These are phyloP conservation scores for Litocranius walleri DNA, from an alignment of 2,113 vertebrate genomes.

Conservation along the genomic window DNA sequence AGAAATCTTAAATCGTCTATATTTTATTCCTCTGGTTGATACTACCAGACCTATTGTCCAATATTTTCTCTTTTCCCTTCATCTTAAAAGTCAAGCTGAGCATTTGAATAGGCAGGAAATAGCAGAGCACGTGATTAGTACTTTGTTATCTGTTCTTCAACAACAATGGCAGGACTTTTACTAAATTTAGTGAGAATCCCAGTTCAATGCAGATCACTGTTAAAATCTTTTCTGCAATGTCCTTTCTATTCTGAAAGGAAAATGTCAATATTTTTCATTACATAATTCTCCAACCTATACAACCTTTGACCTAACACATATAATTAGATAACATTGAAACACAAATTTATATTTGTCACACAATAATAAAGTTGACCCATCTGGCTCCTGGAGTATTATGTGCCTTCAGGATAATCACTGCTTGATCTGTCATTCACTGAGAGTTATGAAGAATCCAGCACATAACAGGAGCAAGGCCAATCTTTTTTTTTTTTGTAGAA, in stretches of 20 bases:
- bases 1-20: not conserved
- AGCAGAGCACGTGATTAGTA: not conserved
- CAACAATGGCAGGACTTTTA: not conserved
- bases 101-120: not conserved
- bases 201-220: not conserved
- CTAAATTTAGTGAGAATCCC: not conserved
- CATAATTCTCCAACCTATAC: constrained; percentile 20
- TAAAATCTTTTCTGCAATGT: not conserved
- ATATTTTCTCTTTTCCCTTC: not conserved
- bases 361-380: constrained; percentile 28
- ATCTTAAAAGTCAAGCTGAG: not conserved
- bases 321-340: constrained; percentile 18
- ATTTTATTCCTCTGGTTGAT: not conserved
- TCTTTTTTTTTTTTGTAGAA: not conserved
- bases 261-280: constrained; percentile 51
- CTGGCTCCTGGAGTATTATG: not conserved
- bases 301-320: constrained; percentile 50
- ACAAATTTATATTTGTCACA: constrained; percentile 42
- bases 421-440: not conserved
- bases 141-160: not conserved
- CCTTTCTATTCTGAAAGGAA: not conserved
- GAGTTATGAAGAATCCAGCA: not conserved
- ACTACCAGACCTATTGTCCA: not conserved
- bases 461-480: not conserved
- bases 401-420: not conserved